Evolutionary conservation across 2,888 invertebrate genomes (phyloP), one percentile per base, ranked within the genome.

Genomic region (Taenaris catops): DNA sequence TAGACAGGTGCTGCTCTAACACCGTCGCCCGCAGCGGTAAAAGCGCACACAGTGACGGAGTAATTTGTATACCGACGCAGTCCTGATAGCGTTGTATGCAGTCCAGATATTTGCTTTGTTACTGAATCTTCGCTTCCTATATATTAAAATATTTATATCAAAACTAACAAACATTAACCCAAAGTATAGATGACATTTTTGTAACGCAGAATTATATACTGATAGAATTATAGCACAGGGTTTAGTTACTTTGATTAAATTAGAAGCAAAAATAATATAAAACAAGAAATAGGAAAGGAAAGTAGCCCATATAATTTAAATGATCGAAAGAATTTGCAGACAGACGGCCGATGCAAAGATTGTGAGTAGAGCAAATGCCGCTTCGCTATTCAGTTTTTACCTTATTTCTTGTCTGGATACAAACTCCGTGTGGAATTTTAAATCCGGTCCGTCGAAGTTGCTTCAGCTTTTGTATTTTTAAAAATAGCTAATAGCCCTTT

Each of bases 1-100:
- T 91, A 95, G 27, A 96, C 91, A 0, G 96, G 93, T 6, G 91
- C 89, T 43, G 96, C 96, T 49, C 94, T 89, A 8, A 94, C 93
- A 3, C 97, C 97, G 65, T 97, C 97, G 0, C 97, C 97, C 25
- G 94, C 93, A 18, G 93, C 89, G 0, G 97, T 97, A 73, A 92
- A 96, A 4, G 96, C 96, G 62, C 95, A 88, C 17, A 96, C 95
- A 49, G 95, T 94, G 32, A 97, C 93, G 17, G 96, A 96, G 71
- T 97, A 97, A 84, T 97, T 97, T 14, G 96, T 96, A 75, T 92
- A 96, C 55, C 95, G 93, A 58, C 92, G 90, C 35, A 97, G 83
- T 25, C 93, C 93, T 37, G 92, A 92, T 43, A 96, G 86, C 1
- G 91, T 91, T 16, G 93, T 92, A 42, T 92, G 90, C 18, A 92